Percentiles rank a stretch among this genome's conserved stretches.
phyloP scores from a whole-genome alignment of 2,888 invertebrate species.

The Melinaea marsaeus region DNA sequence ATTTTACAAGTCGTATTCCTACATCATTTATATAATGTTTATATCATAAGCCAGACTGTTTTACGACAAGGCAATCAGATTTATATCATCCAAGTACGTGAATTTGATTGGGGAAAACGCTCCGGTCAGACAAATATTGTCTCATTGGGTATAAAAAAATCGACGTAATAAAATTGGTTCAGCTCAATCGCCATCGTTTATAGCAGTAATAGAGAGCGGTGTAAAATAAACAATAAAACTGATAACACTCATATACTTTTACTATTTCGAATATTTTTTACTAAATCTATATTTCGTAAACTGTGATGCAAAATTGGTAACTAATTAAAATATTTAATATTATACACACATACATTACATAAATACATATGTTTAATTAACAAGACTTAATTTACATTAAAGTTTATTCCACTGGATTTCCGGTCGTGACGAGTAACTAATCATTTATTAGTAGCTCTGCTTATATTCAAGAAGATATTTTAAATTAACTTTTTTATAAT shows the following conservation, averaged over 20 bases:
- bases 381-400: too few relatives aligned
- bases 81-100: slow-evolving; percentile 11
- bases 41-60: neutral
- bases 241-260: neutral
- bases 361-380: too few relatives aligned
- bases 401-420: too few relatives aligned
- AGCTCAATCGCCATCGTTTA: slow-evolving; percentile 16
- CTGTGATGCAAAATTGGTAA: too few relatives aligned
- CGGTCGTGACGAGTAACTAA: too few relatives aligned
- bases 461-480: too few relatives aligned
- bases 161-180: slow-evolving; percentile 16
- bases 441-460: too few relatives aligned
- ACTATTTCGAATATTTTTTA: neutral
- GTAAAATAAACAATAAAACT: neutral
- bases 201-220: slow-evolving; percentile 12
- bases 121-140: slow-evolving; percentile 3
- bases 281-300: too few relatives aligned
- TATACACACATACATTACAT: too few relatives aligned
- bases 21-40: neutral
- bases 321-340: too few relatives aligned
- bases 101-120: slow-evolving; percentile 10
- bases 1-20: neutral
- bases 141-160: slow-evolving; percentile 19
- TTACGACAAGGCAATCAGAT: neutral
- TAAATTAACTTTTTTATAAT: neutral